Conservation (phyloP, 2,888 invertebrate species). For the Sussaba pulchella region DNA sequence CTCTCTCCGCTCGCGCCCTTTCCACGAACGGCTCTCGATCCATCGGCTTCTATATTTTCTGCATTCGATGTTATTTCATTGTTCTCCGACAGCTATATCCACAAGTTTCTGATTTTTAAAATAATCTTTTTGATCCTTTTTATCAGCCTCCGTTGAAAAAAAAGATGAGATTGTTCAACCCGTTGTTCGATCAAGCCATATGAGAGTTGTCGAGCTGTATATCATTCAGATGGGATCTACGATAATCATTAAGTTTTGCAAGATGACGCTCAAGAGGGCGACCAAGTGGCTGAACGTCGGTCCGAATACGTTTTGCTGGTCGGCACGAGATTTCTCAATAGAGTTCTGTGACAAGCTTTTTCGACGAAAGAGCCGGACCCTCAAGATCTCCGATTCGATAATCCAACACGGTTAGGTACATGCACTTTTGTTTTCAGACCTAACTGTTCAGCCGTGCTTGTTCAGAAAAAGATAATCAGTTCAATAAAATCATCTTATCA, state of each 20-base stretch:
- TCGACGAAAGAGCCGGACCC: constrained; percentile 52
- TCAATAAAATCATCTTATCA: too few species aligned
- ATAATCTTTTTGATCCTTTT: constrained; percentile 68
- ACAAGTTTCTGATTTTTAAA: constrained; percentile 59
- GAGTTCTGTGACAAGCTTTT: constrained; percentile 51
- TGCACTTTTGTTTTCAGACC: too few species aligned
- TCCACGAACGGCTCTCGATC: constrained; percentile 55
- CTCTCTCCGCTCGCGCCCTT: constrained; percentile 44
- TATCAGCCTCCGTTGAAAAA: constrained; percentile 15
- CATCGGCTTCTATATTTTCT: constrained; percentile 64
- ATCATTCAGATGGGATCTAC: constrained; percentile 47
- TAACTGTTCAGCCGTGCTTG: too few species aligned
- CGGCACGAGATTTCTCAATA: constrained; percentile 46
- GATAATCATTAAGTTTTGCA: constrained; percentile 47
- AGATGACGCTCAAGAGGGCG: background rate
- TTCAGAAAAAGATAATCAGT: too few species aligned
- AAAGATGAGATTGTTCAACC: background rate
- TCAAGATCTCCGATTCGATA: too few species aligned
- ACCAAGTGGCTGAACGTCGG: background rate
- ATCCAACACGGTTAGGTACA: too few species aligned
- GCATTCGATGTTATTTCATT: constrained; percentile 70
- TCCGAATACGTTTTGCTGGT: background rate
- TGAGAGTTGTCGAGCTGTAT: constrained; percentile 2
- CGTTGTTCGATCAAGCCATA: background rate
- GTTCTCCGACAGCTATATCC: constrained; percentile 65